Conservation (phyloP, 37 sponge, comb jelly and placozoan species). For the Hexactinellida sp. region DNA sequence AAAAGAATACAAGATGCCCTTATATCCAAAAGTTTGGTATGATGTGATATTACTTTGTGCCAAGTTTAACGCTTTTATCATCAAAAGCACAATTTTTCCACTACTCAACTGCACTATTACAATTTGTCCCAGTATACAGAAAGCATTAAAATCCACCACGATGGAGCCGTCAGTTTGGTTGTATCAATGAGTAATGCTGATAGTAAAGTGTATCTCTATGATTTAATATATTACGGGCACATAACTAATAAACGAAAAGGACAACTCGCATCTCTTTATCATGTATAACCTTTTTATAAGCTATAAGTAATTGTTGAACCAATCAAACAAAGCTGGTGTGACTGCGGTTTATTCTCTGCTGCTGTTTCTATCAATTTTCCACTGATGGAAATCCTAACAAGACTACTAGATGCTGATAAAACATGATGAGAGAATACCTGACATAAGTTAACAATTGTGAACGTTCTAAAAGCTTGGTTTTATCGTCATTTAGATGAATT, state of each 20-base stretch:
- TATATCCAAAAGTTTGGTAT: too few species aligned
- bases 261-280: background rate
- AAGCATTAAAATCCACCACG: background rate
- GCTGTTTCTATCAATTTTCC: background rate
- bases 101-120: background rate
- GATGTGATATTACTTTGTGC: too few species aligned
- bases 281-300: background rate
- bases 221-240: background rate
- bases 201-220: background rate
- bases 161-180: background rate
- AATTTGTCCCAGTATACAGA: background rate
- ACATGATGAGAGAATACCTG: background rate
- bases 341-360: background rate
- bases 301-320: background rate
- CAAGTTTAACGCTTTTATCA: too few species aligned
- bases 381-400: background rate
- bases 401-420: background rate
- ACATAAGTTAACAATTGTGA: too few species aligned
- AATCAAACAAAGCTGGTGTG: background rate
- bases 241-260: background rate
- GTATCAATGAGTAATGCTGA: background rate
- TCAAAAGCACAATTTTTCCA: background rate
- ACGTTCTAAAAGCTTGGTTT: too few species aligned
- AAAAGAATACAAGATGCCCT: too few species aligned
- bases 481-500: too few species aligned